phyloP scores from a whole-genome alignment of 2,113 vertebrate genomes.

The Lophotis ruficrista region DNA sequence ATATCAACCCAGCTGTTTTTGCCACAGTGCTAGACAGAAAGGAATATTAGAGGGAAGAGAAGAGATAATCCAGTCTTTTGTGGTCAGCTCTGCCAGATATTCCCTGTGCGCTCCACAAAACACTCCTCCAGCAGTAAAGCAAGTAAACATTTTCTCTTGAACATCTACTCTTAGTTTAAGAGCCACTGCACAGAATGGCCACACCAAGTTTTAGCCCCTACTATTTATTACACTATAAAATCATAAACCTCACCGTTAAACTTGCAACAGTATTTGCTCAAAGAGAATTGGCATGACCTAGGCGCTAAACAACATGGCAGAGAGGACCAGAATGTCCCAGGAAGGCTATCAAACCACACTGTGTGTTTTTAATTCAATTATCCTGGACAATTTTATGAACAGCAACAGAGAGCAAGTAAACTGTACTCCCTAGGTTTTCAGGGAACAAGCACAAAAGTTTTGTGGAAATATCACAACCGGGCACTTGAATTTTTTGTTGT shows the following conservation, averaged over 20 bases:
- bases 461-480: not conserved
- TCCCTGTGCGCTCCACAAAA: not conserved
- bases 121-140: not conserved
- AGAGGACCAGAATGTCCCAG: slow-evolving; percentile 13
- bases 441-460: slow-evolving; percentile 40
- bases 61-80: not conserved
- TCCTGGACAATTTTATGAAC: slow-evolving; percentile 53
- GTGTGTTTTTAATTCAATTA: slow-evolving; percentile 52
- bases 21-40: not conserved
- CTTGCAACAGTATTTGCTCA: not conserved
- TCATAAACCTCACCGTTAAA: not conserved
- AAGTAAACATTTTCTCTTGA: not conserved
- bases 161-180: not conserved
- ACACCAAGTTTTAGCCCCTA: not conserved
- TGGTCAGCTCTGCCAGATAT: not conserved
- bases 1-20: not conserved
- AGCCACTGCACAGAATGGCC: not conserved
- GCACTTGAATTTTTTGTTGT: not conserved
- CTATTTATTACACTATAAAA: not conserved
- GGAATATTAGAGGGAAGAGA: not conserved
- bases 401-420: slow-evolving; percentile 57
- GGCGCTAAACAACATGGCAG: slow-evolving; percentile 1
- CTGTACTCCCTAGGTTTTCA: slow-evolving; percentile 31
- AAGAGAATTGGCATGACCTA: not conserved
- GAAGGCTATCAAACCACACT: slow-evolving; percentile 3